Conservation (phyloP, 2,113 vertebrate species). For the Pygoscelis adeliae region DNA sequence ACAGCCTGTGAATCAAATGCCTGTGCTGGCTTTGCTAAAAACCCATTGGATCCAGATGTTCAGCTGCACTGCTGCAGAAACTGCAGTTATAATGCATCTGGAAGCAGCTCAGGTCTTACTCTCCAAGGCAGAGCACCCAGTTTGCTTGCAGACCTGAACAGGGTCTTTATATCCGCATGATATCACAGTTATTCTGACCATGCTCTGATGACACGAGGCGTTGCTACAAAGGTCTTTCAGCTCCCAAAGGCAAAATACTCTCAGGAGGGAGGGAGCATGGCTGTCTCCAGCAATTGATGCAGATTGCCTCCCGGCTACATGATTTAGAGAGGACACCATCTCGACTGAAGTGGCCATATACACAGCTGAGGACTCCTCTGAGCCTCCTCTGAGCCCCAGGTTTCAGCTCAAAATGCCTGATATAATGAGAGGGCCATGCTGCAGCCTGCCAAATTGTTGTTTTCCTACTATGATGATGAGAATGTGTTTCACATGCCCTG, state of each 20-base stretch:
- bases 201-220: accelerated
- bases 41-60: neutral
- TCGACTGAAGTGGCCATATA: neutral
- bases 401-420: neutral
- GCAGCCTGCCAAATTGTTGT: neutral
- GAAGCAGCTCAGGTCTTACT: neutral
- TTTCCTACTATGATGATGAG: neutral
- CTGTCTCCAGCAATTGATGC: neutral
- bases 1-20: neutral
- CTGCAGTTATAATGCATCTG: neutral
- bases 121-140: neutral
- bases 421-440: neutral
- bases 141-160: neutral
- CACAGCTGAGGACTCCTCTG: neutral
- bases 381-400: neutral
- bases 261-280: neutral
- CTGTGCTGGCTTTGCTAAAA: neutral
- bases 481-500: neutral
- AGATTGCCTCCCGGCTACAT: neutral
- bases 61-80: neutral
- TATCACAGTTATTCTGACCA: neutral
- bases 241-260: neutral
- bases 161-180: neutral
- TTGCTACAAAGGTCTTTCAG: neutral
- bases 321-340: neutral